Conservation (phyloP, 2,113 vertebrate species). For the Xiphophorus couchianus region DNA sequence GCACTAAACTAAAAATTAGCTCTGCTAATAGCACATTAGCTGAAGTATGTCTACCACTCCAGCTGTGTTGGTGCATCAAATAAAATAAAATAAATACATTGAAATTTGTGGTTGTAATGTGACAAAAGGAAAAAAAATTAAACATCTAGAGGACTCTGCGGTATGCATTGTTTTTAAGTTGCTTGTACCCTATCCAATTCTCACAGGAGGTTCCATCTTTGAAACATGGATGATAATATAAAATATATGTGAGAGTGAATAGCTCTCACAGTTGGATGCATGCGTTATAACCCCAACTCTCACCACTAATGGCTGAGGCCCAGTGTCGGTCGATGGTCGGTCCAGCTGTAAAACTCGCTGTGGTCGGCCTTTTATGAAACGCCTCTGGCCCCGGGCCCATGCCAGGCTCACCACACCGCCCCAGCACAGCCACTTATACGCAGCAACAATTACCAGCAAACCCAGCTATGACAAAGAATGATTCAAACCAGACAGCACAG, state of each 20-base stretch:
- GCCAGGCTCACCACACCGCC: slow-evolving; percentile 43
- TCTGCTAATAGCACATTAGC: too few relatives aligned
- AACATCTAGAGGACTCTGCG: background rate
- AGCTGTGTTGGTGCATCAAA: background rate
- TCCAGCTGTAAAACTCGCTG: slow-evolving; percentile 45
- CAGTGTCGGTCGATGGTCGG: slow-evolving; percentile 24
- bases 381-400: slow-evolving; percentile 33
- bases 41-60: background rate
- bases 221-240: slow-evolving; percentile 26
- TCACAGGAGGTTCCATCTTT: slow-evolving; percentile 17
- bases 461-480: slow-evolving; percentile 23
- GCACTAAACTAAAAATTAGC: too few relatives aligned
- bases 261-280: slow-evolving; percentile 29
- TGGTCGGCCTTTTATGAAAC: slow-evolving; percentile 51
- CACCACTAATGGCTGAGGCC: slow-evolving; percentile 47
- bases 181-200: background rate
- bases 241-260: slow-evolving; percentile 33
- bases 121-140: background rate
- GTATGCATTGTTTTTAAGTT: background rate
- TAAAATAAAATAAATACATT: background rate
- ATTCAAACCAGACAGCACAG: slow-evolving; percentile 12
- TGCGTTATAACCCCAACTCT: slow-evolving; percentile 41
- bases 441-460: slow-evolving; percentile 15
- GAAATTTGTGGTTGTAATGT: background rate
- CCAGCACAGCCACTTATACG: slow-evolving; percentile 28